Base-by-base conservation (phyloP, 2,797 vertebrate genomes). In the Enteromius argenteus region DNA sequence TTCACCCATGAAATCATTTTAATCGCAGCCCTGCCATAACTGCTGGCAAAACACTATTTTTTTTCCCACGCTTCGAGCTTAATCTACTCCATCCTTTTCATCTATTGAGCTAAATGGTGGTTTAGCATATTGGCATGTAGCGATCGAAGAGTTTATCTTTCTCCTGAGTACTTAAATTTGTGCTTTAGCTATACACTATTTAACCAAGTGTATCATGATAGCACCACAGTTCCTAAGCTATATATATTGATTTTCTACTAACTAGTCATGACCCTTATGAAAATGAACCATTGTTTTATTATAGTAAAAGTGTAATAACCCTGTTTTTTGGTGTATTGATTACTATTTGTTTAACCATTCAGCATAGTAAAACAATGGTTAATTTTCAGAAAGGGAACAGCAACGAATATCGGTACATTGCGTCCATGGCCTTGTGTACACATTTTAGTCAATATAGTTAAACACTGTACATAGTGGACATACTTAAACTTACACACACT, bases 31-130 rank as follows among this genome's bases (percentile, higher is more conserved):
- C 42, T 66, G 39, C 60, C 60, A 79, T 66, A 66, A 79, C 77
- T 79, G 77, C 58, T 49, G 42, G 60, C 58, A 79, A 53, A 68
- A 30, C 2, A 17, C 30, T 60, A 51, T 49, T 2, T 68, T 37
- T 37, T 79, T 79, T 79, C 42, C 19, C 64, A 37, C 0, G 1
- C 30, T 67, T 10, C 8, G 56, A 62, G 56, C 56, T 27, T 79
- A 46, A 79, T 79, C 60, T 79, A n/a, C 58, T 79, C 27, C 42
- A 66, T 64, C 27, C 60, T 35, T 67, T 79, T 32, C 60, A 49
- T 79, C 5, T 49, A 46, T 66, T 49, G 39, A 66, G 42, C 27
- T n/a, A 66, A 32, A 66, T 3, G 42, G 58, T 35, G 42, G 60
- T 46, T 66, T 79, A 30, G 60, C 76, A 32, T 30, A 66, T 49